Conservation (phyloP, 2,888 invertebrate species). For the Neelides folsomi region DNA sequence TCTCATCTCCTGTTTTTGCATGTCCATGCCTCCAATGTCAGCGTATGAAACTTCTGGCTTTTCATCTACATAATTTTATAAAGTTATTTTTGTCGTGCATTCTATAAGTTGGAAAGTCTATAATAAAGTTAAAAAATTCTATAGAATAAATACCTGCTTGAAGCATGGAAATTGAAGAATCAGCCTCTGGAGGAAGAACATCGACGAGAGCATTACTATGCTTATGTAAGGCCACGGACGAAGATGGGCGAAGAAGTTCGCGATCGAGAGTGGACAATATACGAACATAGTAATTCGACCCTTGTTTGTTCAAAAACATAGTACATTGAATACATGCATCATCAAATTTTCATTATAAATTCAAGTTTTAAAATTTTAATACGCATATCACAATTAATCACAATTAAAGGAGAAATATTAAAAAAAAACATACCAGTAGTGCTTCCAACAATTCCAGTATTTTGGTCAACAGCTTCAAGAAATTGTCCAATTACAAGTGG, state of each 20-base stretch:
- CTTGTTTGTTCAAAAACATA: constrained; percentile 40
- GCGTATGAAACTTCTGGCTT: constrained; percentile 95
- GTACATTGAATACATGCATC: too few relatives aligned
- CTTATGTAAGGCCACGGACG: constrained; percentile 95
- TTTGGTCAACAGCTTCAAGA: constrained; percentile 97
- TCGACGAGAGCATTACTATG: constrained; percentile 99
- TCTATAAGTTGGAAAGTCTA: background rate
- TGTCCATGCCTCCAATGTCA: constrained; percentile 99
- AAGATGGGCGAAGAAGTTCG: constrained; percentile 91
- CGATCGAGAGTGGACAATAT: constrained; percentile 96
- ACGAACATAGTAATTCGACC: constrained; percentile 97
- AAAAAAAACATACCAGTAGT: constrained; percentile 61
- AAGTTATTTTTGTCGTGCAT: background rate
- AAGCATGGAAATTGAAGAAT: constrained; percentile 97
- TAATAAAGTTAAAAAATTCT: constrained; percentile 1
- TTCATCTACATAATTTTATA: constrained; percentile 53
- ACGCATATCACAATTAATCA: too few relatives aligned
- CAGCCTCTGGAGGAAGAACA: constrained; percentile 96
- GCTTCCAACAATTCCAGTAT: constrained; percentile 97
- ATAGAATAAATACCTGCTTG: constrained; percentile 57
- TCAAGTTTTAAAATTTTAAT: too few relatives aligned
- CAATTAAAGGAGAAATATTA: too few relatives aligned
- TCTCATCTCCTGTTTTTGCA: constrained; percentile 97
- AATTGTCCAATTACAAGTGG: constrained; percentile 98
- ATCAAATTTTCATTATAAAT: too few relatives aligned